Base-by-base conservation (phyloP, 2,797 vertebrate genomes). In the Knipowitschia caucasica region DNA sequence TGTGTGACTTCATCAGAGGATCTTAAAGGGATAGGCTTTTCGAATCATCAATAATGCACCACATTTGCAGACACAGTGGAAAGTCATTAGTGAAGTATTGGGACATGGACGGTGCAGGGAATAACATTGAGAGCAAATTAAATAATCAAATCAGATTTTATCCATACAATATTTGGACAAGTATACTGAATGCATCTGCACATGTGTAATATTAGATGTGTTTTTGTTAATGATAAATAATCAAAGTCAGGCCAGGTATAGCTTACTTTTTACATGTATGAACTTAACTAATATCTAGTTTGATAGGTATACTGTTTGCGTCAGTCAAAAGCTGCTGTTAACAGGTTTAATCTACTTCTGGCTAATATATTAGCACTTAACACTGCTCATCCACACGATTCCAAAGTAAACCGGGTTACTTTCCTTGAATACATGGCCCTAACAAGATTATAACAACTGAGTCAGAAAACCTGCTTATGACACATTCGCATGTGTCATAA, bases 41-140 rank as follows among this genome's bases (percentile, higher is more conserved):
- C 29, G 66, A 35, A 10, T 56, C 27, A 65, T 81, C 62, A 78
- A 78, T 77, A 63, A 81, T 82, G 43, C 39, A 78, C 44, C 43
- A 65, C 43, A 58, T 46, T 26, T 7, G 27, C 20, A 60, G 49
- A 50, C 30, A 31, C 9, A 55, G 20, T 36, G 3, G 10, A 33
- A 49, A 21, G n/a, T 10, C 29, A 49, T 49, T 49, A 21, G 10
- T 31, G 29, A 8, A 20, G 4, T 12, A 36, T 53, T 40, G 15
- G 23, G 15, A 26, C 7, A 45, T 26, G n/a, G 25, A 9, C 15
- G 18, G 5, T 46, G n/a, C n/a, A n/a, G n/a, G n/a, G n/a, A n/a
- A n/a, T n/a, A n/a, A n/a, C n/a, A n/a, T n/a, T n/a, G n/a, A n/a
- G n/a, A n/a, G n/a, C n/a, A n/a, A n/a, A n/a, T n/a, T n/a, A n/a